Evolutionary conservation across 2,888 invertebrate species (phyloP).

Genomic region (Lasioglossum calceatum): DNA sequence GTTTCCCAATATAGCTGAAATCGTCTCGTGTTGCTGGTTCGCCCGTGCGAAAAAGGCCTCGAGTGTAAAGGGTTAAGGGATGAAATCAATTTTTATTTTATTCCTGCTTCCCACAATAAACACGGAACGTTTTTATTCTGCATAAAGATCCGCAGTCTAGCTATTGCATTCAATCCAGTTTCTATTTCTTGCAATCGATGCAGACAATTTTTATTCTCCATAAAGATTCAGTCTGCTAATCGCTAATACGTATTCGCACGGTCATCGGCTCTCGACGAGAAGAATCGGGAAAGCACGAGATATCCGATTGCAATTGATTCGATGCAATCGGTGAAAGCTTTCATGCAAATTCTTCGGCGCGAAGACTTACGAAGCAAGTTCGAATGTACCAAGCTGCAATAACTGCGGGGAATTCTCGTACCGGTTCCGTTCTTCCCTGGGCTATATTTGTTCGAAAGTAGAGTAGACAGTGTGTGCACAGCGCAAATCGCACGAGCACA

Average conservation of each 20-base stretch:
- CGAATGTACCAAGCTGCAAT: constrained; percentile 37
- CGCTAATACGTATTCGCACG: neutral
- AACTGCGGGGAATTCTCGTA: constrained; percentile 29
- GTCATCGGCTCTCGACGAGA: neutral
- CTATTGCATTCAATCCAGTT: no score
- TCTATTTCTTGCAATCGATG: no score
- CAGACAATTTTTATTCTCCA: no score
- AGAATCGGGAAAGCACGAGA: neutral
- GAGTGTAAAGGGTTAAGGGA: no score
- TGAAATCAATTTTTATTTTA: no score
- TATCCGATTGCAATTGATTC: constrained; percentile 45
- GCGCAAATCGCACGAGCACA: constrained; percentile 11
- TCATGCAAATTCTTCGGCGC: constrained; percentile 4
- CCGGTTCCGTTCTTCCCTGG: constrained; percentile 18
- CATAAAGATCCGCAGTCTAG: no score
- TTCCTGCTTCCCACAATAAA: no score
- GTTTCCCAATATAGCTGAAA: no score
- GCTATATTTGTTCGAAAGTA: constrained; percentile 33
- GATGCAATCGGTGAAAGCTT: constrained; percentile 21
- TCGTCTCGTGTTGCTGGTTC: no score
- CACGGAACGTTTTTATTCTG: no score
- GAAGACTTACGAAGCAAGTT: constrained; percentile 25
- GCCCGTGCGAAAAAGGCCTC: no score
- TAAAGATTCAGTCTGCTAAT: no score
- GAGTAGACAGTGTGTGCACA: constrained; percentile 22